Evolutionary conservation across 2,888 invertebrate genomes (phyloP).

Genomic region (Julus scanicus): DNA sequence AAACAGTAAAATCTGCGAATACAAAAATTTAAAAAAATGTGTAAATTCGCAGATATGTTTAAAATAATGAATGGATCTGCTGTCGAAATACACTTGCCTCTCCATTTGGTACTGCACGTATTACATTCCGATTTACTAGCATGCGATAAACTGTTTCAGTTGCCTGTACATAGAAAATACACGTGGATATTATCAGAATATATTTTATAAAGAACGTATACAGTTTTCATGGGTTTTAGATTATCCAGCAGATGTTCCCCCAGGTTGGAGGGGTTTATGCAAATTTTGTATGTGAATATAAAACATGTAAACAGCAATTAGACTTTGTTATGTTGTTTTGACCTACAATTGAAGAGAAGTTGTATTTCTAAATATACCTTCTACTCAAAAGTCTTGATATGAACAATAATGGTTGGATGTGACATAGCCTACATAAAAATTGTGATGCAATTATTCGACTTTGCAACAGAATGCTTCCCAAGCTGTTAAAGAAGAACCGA

Average conservation of each 20-base stretch:
- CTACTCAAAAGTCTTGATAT: background rate
- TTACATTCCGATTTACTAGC: conserved; percentile 74
- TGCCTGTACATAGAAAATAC: conserved; percentile 67
- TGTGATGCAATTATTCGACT: background rate
- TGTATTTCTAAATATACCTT: background rate
- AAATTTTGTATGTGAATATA: no score
- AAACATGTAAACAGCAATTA: no score
- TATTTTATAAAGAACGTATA: no score
- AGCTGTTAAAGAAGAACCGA: background rate
- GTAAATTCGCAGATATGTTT: background rate
- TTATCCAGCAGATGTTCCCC: no score
- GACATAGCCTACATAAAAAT: background rate
- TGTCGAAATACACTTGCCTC: conserved; percentile 67
- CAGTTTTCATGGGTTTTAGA: no score
- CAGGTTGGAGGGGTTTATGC: no score
- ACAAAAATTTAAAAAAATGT: conserved; percentile 62
- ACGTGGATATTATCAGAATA: no score
- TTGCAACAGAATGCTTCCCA: background rate
- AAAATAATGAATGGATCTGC: background rate
- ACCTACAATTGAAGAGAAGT: background rate
- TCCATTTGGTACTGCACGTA: conserved; percentile 73
- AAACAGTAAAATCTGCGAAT: conserved; percentile 63
- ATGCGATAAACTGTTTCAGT: conserved; percentile 82
- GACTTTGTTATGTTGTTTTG: no score
- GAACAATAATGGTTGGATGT: background rate